phyloP scores from a whole-genome alignment of 2,113 vertebrate genomes.

The Spea bombifrons region DNA sequence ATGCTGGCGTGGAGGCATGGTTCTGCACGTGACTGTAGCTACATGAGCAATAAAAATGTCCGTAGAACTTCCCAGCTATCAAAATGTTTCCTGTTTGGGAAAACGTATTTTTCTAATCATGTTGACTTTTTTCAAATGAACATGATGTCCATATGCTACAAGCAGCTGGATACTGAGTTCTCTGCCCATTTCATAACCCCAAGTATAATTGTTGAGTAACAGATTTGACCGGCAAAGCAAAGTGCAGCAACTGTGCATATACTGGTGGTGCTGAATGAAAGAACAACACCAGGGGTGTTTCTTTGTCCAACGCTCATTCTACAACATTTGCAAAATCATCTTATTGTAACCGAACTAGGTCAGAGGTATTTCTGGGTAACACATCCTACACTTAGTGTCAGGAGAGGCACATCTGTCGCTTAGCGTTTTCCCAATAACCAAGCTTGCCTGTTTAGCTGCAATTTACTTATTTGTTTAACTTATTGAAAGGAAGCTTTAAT shows the following conservation, averaged over 20 bases:
- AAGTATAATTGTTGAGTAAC: neutral
- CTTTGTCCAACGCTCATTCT: neutral
- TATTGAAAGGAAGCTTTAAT: slow-evolving; percentile 21
- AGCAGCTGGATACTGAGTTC: neutral
- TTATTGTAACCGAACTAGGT: slow-evolving; percentile 9
- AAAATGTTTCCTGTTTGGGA: neutral
- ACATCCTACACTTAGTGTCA: neutral
- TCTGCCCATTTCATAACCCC: neutral
- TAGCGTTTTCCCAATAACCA: neutral
- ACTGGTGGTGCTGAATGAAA: too few species aligned
- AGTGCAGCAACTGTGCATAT: too few species aligned
- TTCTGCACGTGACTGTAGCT: neutral
- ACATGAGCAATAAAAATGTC: neutral
- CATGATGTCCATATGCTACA: neutral
- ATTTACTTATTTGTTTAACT: slow-evolving; percentile 7
- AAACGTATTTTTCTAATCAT: neutral
- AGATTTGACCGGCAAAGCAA: neutral
- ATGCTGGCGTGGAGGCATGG: neutral
- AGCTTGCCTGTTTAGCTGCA: neutral
- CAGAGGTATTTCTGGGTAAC: neutral
- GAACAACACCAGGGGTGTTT: neutral
- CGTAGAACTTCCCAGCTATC: neutral
- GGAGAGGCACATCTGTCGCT: neutral
- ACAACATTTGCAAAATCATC: neutral
- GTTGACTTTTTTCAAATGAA: neutral